Base-by-base conservation (phyloP, 1,140 invertebrate species). In the Aphidius ervi region DNA sequence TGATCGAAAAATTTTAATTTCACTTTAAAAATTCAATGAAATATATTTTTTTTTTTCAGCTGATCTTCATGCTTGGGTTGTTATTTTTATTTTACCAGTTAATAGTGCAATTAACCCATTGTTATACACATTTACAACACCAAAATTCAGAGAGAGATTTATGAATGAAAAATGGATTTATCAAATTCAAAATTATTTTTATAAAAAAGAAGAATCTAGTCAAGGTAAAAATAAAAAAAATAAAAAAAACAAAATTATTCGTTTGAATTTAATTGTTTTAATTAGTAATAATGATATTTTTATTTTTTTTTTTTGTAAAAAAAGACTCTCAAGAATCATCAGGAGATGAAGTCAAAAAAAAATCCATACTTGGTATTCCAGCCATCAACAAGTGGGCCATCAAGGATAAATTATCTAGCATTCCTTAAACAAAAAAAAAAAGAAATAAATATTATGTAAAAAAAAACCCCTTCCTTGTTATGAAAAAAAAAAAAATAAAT, bases 81-180 rank as follows among this genome's bases (percentile, higher is more conserved):
- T 89, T 0, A 84, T 92, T 6, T 90, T 92, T 61, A 82, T 92
- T 47, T 68, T 93, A 7, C 91, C 91, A 0, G 81, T 93, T 0
- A 93, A 92, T 72, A 88, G 88, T 0, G 88, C 89, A 1, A 77
- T 91, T 0, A 93, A 93, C 76, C 90, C 90, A 1, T 70, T 92
- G 2, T 75, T 93, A 0, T 93, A 92, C 68, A 93, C 90, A 6
- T 88, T 92, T 56, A 90, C 89, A 0, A 89, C 88, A 5, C 85
- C 86, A 0, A 87, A 86, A 69, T 88, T 85, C 70, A 78, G 82
- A 4, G 80, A 83, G 67, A 79, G 81, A 66, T 31, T 31, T 31
- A 67, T 85, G 37, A 71, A 54, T 46, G 65, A 71, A 7, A 66
- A 66, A 10, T 79, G 72, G 66, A 65, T 72, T 20, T 64, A 65